Evolutionary conservation across 2,888 invertebrate species (phyloP), one percentile per base, ranked within the genome.

Genomic region (Ennomos quercinarius): DNA sequence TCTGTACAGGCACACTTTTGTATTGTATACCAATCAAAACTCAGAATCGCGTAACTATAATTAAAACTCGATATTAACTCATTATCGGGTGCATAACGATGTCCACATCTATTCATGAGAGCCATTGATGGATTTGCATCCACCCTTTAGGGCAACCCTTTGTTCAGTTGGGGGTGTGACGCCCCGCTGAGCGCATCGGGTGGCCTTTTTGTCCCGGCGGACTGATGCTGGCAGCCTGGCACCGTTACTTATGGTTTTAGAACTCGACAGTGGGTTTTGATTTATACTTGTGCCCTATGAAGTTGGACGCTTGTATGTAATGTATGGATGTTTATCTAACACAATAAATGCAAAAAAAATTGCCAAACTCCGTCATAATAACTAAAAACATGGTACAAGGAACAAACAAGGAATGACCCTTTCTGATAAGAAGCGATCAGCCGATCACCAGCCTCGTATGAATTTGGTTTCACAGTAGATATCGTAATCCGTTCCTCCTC

Each of bases 141-240:
- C 63, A 56, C 49, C 47, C 51, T 47, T 48, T 43, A 9, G 11
- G 51, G 65, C 56, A 52, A 73, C 76, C 78, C 76, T 77, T 78
- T 71, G 67, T 68, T 49, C 53, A 34, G 51, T 64, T 27, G 80
- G 77, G 81, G 82, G 84, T 78, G 83, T 76, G 64, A 69, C 71
- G 69, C 64, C 83, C 80, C 77, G 75, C 78, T 71, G 85, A 56
- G 79, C 85, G 17, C 86, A 77, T 83, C 80, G 80, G 77, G 84
- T 73, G 82, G 77, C 69, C 73, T 68, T 59, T 61, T 68, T 67
- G 68, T 66, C 42, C 52, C 44, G 8, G 10, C 46, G 50, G 59
- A 50, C 49, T 37, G 42, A 10, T 11, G 35, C 8, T 35, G 34
- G 36, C 36, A 9, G n/a, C 42, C 8, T 35, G 34, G 36, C 36